Evolutionary conservation across 2,888 invertebrate species (phyloP).

Genomic region (Lumbricus terrestris): DNA sequence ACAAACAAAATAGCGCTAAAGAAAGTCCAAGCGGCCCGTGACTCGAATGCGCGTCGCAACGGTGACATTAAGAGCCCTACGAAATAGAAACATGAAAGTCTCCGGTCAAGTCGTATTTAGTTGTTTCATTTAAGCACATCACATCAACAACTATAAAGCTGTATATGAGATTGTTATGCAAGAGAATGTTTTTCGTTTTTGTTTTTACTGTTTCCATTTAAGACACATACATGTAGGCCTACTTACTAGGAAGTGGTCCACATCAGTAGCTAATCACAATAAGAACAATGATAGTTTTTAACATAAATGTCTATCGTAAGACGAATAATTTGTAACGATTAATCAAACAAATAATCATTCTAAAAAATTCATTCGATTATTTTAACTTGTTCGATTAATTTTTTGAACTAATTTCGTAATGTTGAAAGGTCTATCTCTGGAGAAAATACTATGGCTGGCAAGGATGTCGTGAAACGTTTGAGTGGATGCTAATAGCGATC

Average conservation of each 20-base stretch:
- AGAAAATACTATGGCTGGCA: too few relatives aligned
- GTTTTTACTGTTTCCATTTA: not conserved
- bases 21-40: not conserved
- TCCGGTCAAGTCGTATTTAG: not conserved
- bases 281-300: too few relatives aligned
- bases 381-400: too few relatives aligned
- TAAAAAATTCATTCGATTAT: too few relatives aligned
- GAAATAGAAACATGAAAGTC: not conserved
- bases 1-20: not conserved
- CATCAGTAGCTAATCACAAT: not conserved
- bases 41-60: not conserved
- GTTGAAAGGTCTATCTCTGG: too few relatives aligned
- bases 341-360: too few relatives aligned
- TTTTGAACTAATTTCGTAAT: too few relatives aligned
- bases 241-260: not conserved
- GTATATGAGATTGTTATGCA: not conserved
- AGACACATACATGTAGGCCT: not conserved
- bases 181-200: too few relatives aligned
- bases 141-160: not conserved
- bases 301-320: too few relatives aligned
- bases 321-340: too few relatives aligned
- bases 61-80: not conserved
- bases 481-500: too few relatives aligned
- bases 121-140: not conserved
- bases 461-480: too few relatives aligned